Conservation (phyloP, 2,797 vertebrate genomes). For the Chelmon rostratus region DNA sequence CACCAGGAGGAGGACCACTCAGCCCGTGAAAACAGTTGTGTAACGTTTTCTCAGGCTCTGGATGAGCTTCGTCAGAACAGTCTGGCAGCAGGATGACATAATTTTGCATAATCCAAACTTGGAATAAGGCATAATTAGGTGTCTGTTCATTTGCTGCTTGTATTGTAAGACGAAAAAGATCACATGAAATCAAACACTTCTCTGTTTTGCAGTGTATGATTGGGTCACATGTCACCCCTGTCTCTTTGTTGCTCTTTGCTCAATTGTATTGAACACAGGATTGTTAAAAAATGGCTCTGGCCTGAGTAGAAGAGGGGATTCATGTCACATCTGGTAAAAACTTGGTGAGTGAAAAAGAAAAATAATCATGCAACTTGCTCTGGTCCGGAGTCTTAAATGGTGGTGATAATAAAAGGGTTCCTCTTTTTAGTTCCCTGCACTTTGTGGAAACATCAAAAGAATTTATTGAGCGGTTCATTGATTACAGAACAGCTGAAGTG, state of each 20-base stretch:
- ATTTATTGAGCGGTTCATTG: conserved; percentile 17
- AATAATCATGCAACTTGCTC: background rate
- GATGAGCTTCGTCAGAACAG: background rate
- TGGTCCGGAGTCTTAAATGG: background rate
- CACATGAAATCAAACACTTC: background rate
- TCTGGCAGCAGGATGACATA: background rate
- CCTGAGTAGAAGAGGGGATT: background rate
- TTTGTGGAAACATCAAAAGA: conserved; percentile 10
- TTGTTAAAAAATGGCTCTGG: conserved; percentile 1
- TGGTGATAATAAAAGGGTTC: background rate
- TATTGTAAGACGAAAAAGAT: background rate
- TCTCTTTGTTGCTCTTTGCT: background rate
- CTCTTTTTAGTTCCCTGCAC: background rate
- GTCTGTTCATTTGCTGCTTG: background rate
- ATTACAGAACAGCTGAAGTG: conserved; percentile 32
- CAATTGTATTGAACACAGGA: background rate
- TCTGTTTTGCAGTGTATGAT: background rate
- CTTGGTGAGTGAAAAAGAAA: background rate
- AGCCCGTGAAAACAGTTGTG: background rate
- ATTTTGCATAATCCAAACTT: background rate
- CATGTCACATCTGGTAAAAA: background rate
- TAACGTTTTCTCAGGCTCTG: background rate
- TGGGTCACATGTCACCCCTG: background rate
- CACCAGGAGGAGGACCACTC: background rate
- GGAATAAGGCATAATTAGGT: background rate